Evolutionary conservation across 1,140 invertebrate species (phyloP), one percentile per base, ranked within the genome.

Genomic region (Drosophila triauraria): DNA sequence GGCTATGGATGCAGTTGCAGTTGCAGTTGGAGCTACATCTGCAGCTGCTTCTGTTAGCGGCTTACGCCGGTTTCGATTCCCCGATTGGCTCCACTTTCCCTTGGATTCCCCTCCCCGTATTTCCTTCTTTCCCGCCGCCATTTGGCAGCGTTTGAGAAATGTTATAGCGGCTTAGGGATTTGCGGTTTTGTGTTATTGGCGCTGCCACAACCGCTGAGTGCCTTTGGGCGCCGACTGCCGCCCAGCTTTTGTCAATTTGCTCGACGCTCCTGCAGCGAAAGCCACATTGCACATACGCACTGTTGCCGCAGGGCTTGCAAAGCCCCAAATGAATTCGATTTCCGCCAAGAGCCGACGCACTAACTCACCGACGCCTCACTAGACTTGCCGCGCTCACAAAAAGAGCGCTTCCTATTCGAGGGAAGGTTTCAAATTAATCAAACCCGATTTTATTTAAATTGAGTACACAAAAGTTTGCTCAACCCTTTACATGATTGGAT

Each of bases 81-180:
- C 54, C 69, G 60, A 71, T 76, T 63, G 60, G 42, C 60, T 59
- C 44, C 70, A 54, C 69, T 54, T 58, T 58, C 13, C 68, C 54
- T 46, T 12, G 27, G 1, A 13, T 20, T 4, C 3, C 38, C 47
- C 15, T n/a, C 2, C 15, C 25, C 10, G 27, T n/a, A 13, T 12
- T 25, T 47, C 54, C 42, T n/a, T 54, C 35, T 23, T 20, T 20
- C 30, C 32, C 59, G 40, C 42, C 56, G 59, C 68, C 60, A 47
- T 74, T 50, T 61, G 69, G 75, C 50, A 81, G 51, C 75, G 71
- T 86, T 86, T 86, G 83, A 77, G 80, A 86, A 86, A 86, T 86
- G 80, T 86, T 86, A 83, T 86, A 86, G 71, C 84, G 80, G 84
- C 83, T 86, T 86, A 56, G 83, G 71, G 83, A 78, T 83, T 83